These are phyloP conservation scores for Cichladusa arquata DNA, from an alignment of 2,113 vertebrate genomes.

Conservation along the genomic window DNA sequence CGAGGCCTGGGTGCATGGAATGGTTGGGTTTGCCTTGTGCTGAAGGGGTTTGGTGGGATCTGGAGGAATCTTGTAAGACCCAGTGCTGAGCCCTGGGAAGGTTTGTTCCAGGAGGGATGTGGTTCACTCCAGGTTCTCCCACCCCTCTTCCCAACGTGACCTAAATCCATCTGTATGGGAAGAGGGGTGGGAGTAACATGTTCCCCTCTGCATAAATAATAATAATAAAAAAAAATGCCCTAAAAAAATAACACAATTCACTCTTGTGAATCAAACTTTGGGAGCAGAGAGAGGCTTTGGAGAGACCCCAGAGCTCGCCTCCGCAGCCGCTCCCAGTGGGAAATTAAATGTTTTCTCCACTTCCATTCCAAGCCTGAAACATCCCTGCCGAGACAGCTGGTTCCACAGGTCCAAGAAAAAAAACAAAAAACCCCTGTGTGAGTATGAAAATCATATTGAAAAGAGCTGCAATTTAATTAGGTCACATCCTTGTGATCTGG, in stretches of 20 bases:
- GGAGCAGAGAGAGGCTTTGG: neutral
- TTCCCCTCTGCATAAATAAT: neutral
- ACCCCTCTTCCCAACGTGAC: neutral
- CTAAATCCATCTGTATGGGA: neutral
- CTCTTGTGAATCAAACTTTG: neutral
- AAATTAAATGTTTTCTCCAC: neutral
- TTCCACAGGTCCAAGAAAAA: neutral
- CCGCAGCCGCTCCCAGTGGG: neutral
- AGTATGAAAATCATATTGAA: constrained; percentile 51
- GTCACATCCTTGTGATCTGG: constrained; percentile 41
- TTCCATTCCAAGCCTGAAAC: neutral
- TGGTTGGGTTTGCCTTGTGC: neutral
- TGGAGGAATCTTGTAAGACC: neutral
- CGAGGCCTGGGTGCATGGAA: neutral
- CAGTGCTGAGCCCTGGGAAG: neutral
- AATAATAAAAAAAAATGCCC: neutral
- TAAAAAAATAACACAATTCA: neutral
- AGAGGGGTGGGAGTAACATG: neutral
- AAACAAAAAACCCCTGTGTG: neutral
- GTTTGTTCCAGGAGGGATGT: neutral
- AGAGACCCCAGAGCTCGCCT: neutral
- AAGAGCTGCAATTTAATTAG: constrained; percentile 48
- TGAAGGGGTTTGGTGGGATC: neutral
- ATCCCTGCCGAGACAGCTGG: neutral
- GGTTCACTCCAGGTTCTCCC: neutral